phyloP scores from a whole-genome alignment of 2,797 vertebrate species.

The Cynopterus sphinx region DNA sequence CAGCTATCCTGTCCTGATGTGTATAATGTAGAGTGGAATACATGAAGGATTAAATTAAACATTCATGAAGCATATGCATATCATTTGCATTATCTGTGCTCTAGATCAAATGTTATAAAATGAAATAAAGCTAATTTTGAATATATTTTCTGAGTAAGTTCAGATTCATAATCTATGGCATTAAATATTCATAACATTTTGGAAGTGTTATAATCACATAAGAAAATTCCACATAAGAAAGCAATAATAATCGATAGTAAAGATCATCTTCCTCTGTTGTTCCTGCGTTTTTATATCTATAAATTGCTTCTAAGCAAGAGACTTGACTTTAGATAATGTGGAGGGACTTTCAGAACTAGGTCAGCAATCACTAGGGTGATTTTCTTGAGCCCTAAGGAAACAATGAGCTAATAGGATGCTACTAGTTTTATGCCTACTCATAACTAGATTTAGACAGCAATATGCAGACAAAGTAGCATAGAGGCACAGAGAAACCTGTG shows the following conservation, averaged over 20 bases:
- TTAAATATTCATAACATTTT: background rate
- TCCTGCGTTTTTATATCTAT: background rate
- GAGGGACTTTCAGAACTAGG: slow-evolving; percentile 64
- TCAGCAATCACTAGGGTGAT: slow-evolving; percentile 65
- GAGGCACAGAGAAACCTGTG: background rate
- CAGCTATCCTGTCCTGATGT: background rate
- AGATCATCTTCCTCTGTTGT: background rate
- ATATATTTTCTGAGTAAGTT: background rate
- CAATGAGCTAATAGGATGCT: slow-evolving; percentile 62
- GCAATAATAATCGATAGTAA: background rate
- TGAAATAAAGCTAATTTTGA: slow-evolving; percentile 8
- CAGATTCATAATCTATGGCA: background rate
- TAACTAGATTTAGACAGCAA: background rate
- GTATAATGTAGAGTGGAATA: background rate
- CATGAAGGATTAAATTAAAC: background rate
- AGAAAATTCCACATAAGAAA: background rate
- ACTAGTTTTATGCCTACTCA: slow-evolving; percentile 52
- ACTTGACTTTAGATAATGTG: slow-evolving; percentile 20
- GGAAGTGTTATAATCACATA: background rate
- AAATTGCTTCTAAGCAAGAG: slow-evolving; percentile 29
- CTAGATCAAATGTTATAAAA: slow-evolving; percentile 38
- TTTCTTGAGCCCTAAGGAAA: slow-evolving; percentile 65
- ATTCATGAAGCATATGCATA: background rate
- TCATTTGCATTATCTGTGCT: background rate
- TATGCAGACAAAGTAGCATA: background rate